phyloP scores from a whole-genome alignment of 2,113 vertebrate genomes.

The Romanogobio albipinnatus region DNA sequence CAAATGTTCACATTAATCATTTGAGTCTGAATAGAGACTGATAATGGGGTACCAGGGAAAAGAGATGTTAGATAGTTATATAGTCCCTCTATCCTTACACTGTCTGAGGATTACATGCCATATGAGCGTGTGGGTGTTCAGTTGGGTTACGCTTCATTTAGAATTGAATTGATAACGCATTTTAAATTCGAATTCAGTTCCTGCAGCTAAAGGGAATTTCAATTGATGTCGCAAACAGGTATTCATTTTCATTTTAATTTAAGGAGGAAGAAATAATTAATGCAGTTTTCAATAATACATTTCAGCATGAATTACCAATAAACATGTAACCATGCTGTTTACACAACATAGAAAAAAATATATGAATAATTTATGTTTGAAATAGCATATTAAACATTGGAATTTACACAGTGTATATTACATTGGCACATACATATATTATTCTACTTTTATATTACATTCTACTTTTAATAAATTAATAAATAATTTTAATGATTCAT shows the following conservation, averaged over 20 bases:
- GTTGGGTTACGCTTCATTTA: not conserved
- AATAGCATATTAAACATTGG: no score
- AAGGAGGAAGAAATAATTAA: not conserved
- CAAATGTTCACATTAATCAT: constrained; percentile 78
- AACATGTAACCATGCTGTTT: not conserved
- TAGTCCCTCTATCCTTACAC: constrained; percentile 6
- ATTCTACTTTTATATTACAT: not conserved
- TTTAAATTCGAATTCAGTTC: not conserved
- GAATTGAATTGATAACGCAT: not conserved
- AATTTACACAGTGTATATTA: not conserved
- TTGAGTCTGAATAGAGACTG: constrained; percentile 72
- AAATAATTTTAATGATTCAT: not conserved
- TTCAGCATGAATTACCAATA: not conserved
- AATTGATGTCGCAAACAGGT: not conserved
- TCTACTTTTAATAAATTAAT: not conserved
- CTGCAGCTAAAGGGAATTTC: not conserved
- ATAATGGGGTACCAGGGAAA: constrained; percentile 66
- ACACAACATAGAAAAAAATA: no score
- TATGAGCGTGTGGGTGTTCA: constrained; percentile 4
- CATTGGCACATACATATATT: not conserved
- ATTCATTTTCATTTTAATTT: not conserved
- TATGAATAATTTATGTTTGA: no score
- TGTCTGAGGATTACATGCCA: not conserved
- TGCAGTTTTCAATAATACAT: not conserved
- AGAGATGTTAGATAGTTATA: constrained; percentile 58